Evolutionary conservation across 2,797 vertebrate genomes (phyloP).

Genomic region (Enteromius afrohamiltoni): DNA sequence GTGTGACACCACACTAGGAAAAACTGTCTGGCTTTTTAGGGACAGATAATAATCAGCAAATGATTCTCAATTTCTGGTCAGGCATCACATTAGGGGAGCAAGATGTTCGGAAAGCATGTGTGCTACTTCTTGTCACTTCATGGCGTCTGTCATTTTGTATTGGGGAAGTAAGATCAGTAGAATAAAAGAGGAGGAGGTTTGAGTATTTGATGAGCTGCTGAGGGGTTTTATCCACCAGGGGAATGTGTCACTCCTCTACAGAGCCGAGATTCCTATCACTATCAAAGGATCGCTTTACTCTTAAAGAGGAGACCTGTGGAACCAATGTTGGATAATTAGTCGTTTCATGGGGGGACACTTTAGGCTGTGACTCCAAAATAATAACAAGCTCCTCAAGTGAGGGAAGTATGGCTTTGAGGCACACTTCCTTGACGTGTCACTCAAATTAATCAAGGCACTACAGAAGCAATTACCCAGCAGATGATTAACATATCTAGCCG

Average conservation of each 20-base stretch:
- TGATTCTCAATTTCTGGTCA: slow-evolving; percentile 8
- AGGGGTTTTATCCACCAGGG: slow-evolving; percentile 61
- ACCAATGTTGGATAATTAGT: slow-evolving; percentile 70
- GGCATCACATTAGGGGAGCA: neutral
- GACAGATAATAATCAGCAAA: slow-evolving; percentile 30
- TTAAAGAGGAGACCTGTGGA: slow-evolving; percentile 61
- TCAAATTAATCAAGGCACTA: slow-evolving; percentile 67
- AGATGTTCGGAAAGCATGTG: neutral
- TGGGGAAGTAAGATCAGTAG: slow-evolving; percentile 19
- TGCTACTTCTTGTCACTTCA: neutral
- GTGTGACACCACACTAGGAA: slow-evolving; percentile 29
- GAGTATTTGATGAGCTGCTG: slow-evolving; percentile 65
- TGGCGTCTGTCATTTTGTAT: neutral
- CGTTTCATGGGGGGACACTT: slow-evolving; percentile 68
- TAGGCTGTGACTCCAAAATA: slow-evolving; percentile 66
- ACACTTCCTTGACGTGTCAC: slow-evolving; percentile 60
- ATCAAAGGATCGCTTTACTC: slow-evolving; percentile 64
- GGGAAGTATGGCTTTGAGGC: slow-evolving; percentile 67
- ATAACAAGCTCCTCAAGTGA: slow-evolving; percentile 67
- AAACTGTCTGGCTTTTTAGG: slow-evolving; percentile 34
- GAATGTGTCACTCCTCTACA: slow-evolving; percentile 54
- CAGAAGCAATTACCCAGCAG: slow-evolving; percentile 70
- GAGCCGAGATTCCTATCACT: slow-evolving; percentile 58
- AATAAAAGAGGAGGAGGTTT: slow-evolving; percentile 41
- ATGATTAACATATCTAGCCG: slow-evolving; percentile 68